phyloP scores from a whole-genome alignment of 2,888 invertebrate genomes.

The Pristionchus maxplancki region DNA sequence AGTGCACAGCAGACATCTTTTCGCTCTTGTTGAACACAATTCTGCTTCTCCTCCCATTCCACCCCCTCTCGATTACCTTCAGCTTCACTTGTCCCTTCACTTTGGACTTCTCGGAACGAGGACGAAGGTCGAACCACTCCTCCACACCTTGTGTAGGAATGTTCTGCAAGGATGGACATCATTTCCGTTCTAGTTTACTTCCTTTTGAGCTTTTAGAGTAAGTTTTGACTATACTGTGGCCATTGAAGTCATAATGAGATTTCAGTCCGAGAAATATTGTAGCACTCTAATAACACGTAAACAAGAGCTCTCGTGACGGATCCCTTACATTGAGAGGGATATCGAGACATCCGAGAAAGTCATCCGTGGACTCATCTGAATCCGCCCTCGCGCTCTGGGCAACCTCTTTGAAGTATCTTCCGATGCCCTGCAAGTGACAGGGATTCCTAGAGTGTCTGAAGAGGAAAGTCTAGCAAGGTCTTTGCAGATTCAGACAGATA shows the following conservation, averaged over 20 bases:
- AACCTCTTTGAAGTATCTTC: conserved; percentile 93
- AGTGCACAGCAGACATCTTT: neutral
- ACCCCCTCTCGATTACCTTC: conserved; percentile 65
- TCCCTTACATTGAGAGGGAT: conserved; percentile 88
- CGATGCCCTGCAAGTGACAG: conserved; percentile 85
- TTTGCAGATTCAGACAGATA: too few relatives aligned
- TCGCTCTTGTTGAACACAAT: neutral
- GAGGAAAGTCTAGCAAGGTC: neutral
- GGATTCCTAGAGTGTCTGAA: neutral
- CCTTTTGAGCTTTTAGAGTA: too few relatives aligned
- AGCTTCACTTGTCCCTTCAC: conserved; percentile 93
- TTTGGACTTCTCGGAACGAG: conserved; percentile 90
- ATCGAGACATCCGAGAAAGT: conserved; percentile 91
- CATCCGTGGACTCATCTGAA: conserved; percentile 88
- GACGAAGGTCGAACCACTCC: conserved; percentile 93
- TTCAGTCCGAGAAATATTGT: too few relatives aligned
- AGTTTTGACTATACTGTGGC: too few relatives aligned
- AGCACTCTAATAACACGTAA: too few relatives aligned
- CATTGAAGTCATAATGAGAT: too few relatives aligned
- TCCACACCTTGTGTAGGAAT: conserved; percentile 94
- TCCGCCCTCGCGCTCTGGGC: conserved; percentile 93
- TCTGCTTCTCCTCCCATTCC: conserved; percentile 42
- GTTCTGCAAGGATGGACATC: conserved; percentile 82
- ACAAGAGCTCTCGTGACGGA: too few relatives aligned
- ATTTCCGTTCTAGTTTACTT: neutral